phyloP scores from a whole-genome alignment of 1,140 invertebrate genomes.

The Ceratosolen solmsi region DNA sequence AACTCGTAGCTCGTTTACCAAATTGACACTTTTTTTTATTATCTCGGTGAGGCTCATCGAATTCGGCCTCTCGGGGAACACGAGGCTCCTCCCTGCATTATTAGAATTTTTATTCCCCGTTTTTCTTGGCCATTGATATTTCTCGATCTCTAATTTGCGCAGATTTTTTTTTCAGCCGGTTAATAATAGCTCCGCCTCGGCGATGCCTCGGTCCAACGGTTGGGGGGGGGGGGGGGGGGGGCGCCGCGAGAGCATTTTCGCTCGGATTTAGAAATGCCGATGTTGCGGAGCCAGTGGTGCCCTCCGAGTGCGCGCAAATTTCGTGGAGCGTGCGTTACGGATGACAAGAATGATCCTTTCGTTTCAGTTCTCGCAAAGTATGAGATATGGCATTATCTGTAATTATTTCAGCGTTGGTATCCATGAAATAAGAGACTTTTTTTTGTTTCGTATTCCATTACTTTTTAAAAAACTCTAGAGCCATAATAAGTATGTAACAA shows the following conservation, averaged over 20 bases:
- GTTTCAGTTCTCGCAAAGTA: background rate
- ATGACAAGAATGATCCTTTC: background rate
- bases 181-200: background rate
- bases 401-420: constrained; percentile 2
- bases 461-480: background rate
- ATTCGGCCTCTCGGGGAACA: too few relatives aligned
- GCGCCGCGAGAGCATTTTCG: background rate
- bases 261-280: background rate
- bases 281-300: background rate
- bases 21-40: background rate
- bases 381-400: background rate
- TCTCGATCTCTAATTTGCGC: too few relatives aligned
- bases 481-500: constrained; percentile 27
- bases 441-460: constrained; percentile 3
- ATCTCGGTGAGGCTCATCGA: too few relatives aligned
- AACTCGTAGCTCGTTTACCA: background rate
- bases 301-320: background rate
- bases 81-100: too few relatives aligned
- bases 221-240: too few relatives aligned
- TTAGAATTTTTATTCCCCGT: too few relatives aligned
- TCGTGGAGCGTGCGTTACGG: background rate
- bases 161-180: too few relatives aligned
- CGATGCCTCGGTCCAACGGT: too few relatives aligned
- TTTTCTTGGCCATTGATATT: too few relatives aligned
- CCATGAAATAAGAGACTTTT: background rate